Base-by-base conservation (phyloP, 2,888 invertebrate genomes). In the Helleia helle region DNA sequence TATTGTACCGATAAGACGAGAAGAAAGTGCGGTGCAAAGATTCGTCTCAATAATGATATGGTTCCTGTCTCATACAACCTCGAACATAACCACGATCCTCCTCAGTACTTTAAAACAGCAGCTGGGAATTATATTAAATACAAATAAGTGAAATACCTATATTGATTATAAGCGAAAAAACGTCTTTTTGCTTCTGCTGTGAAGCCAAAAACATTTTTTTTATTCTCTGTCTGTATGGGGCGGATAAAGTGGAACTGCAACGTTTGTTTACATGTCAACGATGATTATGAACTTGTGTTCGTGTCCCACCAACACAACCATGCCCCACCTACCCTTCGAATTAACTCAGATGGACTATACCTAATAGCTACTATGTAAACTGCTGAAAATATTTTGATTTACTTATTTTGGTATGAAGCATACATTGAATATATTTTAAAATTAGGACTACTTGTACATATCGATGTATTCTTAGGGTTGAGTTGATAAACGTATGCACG, bases 231-330 rank as follows among this genome's bases (percentile, higher is more conserved):
- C 58, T 81, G 84, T 49, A 75, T 81, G 0, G 84, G 81, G 1
- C 60, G 76, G 42, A 45, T 62, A 25, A 59, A 59, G 17, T 80
- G 71, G 70, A 65, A 67, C 2, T 83, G 83, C 54, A 66, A 50
- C 12, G 83, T 83, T 0, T 83, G 79, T 37, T 62, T 83, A 3
- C 75, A 80, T 37, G 83, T 83, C 13, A 83, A 84, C 48, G 83
- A 83, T 42, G 83, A 84, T 36, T 83, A 83, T 34, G 81, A 83
- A 48, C 63, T 84, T 3, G 77, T 83, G 14, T 79, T 75, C 43
- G 65, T 81, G 47, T 70, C 80, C 0, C 65, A 71, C 41, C 66
- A 74, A 38, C 85, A 85, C 46, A 62, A 67, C 1, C 85, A 85
- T 42, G 51, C 47, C 8, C 74, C 73, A 0, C 84, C 84, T 0